Evolutionary conservation across 1,140 invertebrate genomes (phyloP), one percentile per base, ranked within the genome.

Genomic region (Cheumatopsyche charites): DNA sequence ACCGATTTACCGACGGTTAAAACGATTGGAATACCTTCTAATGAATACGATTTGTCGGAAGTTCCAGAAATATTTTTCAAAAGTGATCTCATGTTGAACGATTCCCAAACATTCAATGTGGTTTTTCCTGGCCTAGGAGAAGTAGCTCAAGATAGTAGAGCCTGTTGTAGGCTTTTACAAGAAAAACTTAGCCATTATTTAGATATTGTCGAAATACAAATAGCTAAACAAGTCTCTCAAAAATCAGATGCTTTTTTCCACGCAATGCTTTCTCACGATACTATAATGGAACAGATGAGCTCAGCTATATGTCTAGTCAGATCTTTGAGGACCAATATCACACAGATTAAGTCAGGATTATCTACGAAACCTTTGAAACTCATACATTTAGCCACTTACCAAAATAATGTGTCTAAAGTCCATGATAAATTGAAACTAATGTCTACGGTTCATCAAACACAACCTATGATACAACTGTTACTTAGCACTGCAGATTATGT

Each of bases 401-500:
- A 88, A 73, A 85, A 85, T 17, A 91, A 92, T 80, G 83, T 90
- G 36, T 81, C 85, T 47, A 78, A 86, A 74, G 87, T 91, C 0
- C 82, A 89, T 77, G 89, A 92, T 74, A 89, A 96, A 85, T 84
- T 98, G 19, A 94, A 95, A 81, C 82, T 98, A 62, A 98, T 98
- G 91, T 88, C 93, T 25, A 97, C 94, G 0, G 95, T 99, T 5
- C 91, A 98, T 81, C 96, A 99, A 86, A 98, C 97, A 55, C 98
- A 99, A 82, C 94, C 95, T 1, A 98, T 95, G 79, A 94, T 99
- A 78, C 97, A 99, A 80, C 86, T 96, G 47, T 84, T 99, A 11
- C 85, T 99, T 15, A 96, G 96, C 66, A 96, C 94, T 6, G 95
- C 94, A 73, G 97, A 99, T 83, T 99, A 97, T 87, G 96, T 98